Evolutionary conservation across 1,140 invertebrate species (phyloP), one percentile per base, ranked within the genome.

Genomic region (Heterodera schachtii): DNA sequence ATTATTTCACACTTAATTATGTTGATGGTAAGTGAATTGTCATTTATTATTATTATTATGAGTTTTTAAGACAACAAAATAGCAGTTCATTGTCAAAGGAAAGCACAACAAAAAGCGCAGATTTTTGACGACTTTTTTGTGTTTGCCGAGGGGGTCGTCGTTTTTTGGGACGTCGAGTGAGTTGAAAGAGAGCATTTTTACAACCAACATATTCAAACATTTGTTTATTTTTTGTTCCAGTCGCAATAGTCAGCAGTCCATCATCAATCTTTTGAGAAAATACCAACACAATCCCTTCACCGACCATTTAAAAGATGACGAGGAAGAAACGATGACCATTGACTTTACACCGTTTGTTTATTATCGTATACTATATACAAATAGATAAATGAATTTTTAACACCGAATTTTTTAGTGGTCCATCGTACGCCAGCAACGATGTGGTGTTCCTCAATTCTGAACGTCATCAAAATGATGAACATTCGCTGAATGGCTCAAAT

Each of bases 91-190:
- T 71, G 69, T n/a, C 69, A n/a, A 16, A 8, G 43, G 6, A 46
- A 71, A 41, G 7, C 13, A n/a, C 19, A 31, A n/a, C 69, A 41
- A 46, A n/a, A 71, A 11, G 31, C 9, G 41, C 31, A 78, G 3
- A 11, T 70, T 64, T 64, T 19, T n/a, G 21, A 11, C n/a, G 78
- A 79, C 49, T 79, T 79, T 79, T 79, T 66, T 73, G 44, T 79
- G 60, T 79, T 79, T 21, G 31, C 66, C 47, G 78, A 79, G 2
- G 78, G 78, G 64, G 78, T 79, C 9, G 78, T 79, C n/a, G 67
- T 67, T 47, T 79, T 79, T 79, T 79, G 78, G 78, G 70, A 79
- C 52, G 70, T 75, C n/a, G 44, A 46, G 67, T 71, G 41, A 4
- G 78, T 73, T 70, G 47, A 9, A 9, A 9, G n/a, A n/a, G n/a